These are phyloP conservation scores for Amphipyra tragopoginis DNA, from an alignment of 2,888 invertebrate genomes.

Conservation along the genomic window DNA sequence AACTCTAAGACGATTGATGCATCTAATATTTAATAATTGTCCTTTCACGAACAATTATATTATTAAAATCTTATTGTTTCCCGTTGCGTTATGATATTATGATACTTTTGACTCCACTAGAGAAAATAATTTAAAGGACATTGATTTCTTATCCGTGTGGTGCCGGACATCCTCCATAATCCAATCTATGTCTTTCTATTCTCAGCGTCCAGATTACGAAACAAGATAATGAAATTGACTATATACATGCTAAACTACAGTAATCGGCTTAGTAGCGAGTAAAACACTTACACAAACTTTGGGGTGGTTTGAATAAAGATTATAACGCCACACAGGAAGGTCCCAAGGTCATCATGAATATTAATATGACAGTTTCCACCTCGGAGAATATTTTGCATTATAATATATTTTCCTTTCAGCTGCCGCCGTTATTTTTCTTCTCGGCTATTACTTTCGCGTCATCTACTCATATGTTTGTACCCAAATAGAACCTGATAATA, in stretches of 20 bases:
- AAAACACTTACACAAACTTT: conserved; percentile 37
- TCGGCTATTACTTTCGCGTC: conserved; percentile 41
- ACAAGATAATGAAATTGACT: neutral
- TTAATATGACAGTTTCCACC: conserved; percentile 50
- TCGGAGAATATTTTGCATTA: conserved; percentile 49
- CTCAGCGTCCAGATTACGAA: conserved; percentile 1
- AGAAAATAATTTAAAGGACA: no score
- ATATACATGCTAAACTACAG: conserved; percentile 17
- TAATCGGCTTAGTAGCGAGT: conserved; percentile 30
- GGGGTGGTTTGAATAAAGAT: conserved; percentile 36
- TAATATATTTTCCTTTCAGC: conserved; percentile 45
- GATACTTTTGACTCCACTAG: no score
- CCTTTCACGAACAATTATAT: no score
- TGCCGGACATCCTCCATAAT: no score
- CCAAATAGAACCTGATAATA: conserved; percentile 34
- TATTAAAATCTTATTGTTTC: no score
- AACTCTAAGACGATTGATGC: no score
- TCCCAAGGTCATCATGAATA: conserved; percentile 55
- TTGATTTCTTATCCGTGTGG: no score
- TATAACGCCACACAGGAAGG: conserved; percentile 32
- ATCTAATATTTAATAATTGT: no score
- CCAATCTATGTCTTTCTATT: neutral
- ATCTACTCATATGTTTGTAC: conserved; percentile 35
- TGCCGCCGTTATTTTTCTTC: conserved; percentile 37
- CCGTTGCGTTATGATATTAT: no score